A percentile compares a stretch with the other conserved stretches of the same genome.
phyloP scores from a whole-genome alignment of 2,113 vertebrate genomes.

The Urocolius indicus region DNA sequence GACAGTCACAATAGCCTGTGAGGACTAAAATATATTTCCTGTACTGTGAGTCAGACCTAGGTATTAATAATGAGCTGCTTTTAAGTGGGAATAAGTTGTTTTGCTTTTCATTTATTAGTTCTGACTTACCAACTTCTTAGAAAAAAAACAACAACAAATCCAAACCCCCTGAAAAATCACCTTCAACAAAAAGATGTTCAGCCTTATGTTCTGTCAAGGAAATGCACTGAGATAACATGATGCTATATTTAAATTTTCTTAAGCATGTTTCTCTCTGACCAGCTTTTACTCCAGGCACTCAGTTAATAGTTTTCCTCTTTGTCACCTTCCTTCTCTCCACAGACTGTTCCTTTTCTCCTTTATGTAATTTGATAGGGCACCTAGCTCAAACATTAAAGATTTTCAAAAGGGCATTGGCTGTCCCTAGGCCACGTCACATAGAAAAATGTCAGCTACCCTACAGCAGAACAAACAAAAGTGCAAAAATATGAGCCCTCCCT shows the following conservation, averaged over 20 bases:
- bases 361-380: background rate
- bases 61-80: constrained; percentile 12
- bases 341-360: background rate
- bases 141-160: background rate
- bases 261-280: background rate
- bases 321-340: background rate
- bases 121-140: background rate
- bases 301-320: background rate
- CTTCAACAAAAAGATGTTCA: background rate
- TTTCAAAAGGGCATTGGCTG: background rate
- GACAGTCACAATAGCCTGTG: background rate
- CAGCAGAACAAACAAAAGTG: background rate
- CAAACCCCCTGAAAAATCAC: background rate
- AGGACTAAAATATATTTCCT: constrained; percentile 39
- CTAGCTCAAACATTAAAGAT: background rate
- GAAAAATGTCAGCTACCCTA: background rate
- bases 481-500: background rate
- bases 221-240: background rate
- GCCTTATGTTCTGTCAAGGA: background rate
- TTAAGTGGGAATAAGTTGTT: background rate
- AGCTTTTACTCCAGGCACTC: background rate
- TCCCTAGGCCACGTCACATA: background rate
- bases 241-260: background rate
- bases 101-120: background rate
- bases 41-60: background rate